Conservation (phyloP, 1,140 invertebrate genomes). For the Lutraria rhynchaena region DNA sequence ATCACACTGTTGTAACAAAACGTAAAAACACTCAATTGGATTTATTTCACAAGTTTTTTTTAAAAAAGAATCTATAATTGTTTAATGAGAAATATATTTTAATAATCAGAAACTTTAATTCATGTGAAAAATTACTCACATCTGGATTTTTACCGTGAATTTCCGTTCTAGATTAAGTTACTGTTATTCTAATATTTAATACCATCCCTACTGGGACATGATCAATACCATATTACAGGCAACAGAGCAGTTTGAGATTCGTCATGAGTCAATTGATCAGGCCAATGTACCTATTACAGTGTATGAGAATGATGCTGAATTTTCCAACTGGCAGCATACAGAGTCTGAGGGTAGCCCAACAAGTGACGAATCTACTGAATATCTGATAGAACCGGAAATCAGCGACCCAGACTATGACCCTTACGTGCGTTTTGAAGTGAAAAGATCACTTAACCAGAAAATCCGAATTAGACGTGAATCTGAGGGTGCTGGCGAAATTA, state of each 20-base stretch:
- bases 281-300: background rate
- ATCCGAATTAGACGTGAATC: slow-evolving; percentile 28
- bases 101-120: too few relatives aligned
- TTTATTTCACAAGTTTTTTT: too few relatives aligned
- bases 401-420: too few relatives aligned
- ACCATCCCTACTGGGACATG: background rate
- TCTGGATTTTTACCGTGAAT: too few relatives aligned
- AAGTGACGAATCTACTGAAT: background rate
- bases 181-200: too few relatives aligned
- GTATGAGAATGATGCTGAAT: background rate
- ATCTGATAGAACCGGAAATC: background rate
- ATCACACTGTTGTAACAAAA: too few relatives aligned
- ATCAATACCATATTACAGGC: background rate
- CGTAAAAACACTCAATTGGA: too few relatives aligned
- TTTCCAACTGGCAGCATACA: background rate
- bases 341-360: background rate
- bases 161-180: too few relatives aligned
- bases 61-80: too few relatives aligned
- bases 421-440: background rate
- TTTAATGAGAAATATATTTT: too few relatives aligned
- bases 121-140: too few relatives aligned
- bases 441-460: slow-evolving; percentile 20
- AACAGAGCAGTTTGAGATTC: background rate
- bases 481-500: slow-evolving; percentile 23
- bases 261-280: background rate